phyloP scores from a whole-genome alignment of 1,140 invertebrate species.

The Drosophila littoralis region DNA sequence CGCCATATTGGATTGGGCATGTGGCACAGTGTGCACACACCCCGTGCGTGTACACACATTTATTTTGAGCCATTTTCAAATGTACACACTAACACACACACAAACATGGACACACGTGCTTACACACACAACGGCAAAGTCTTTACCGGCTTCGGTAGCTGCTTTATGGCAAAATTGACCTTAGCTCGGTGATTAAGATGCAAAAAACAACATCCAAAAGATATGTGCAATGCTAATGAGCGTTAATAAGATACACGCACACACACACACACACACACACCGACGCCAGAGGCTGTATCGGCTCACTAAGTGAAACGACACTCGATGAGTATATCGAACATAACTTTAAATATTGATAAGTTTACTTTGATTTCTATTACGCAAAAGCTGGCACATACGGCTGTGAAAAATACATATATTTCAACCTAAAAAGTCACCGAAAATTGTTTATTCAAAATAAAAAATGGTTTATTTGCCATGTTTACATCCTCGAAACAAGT shows the following conservation, averaged over 20 bases:
- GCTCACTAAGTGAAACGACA: not conserved
- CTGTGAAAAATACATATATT: not conserved
- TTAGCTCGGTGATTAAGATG: slow-evolving; percentile 43
- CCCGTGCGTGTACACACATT: slow-evolving; percentile 11
- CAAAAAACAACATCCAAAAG: slow-evolving; percentile 30
- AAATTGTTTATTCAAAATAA: too few species aligned
- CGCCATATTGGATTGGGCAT: slow-evolving; percentile 40
- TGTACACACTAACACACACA: slow-evolving; percentile 18
- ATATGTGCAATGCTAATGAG: slow-evolving; percentile 41
- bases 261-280: slow-evolving; percentile 2
- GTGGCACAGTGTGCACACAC: slow-evolving; percentile 32
- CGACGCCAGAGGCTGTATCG: not conserved
- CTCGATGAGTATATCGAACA: not conserved
- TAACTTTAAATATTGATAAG: slow-evolving; percentile 6
- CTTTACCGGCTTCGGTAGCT: slow-evolving; percentile 26
- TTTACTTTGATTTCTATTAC: slow-evolving; percentile 1
- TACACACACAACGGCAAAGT: not conserved
- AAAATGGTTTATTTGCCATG: too few species aligned
- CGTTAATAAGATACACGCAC: slow-evolving; percentile 26
- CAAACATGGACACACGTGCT: too few species aligned
- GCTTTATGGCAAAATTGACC: slow-evolving; percentile 31
- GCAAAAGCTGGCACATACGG: not conserved
- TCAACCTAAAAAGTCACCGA: not conserved
- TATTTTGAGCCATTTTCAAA: slow-evolving; percentile 32
- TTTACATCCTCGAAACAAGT: too few species aligned